Evolutionary conservation across 2,888 invertebrate genomes (phyloP).

Genomic region (Byasa hedistus): DNA sequence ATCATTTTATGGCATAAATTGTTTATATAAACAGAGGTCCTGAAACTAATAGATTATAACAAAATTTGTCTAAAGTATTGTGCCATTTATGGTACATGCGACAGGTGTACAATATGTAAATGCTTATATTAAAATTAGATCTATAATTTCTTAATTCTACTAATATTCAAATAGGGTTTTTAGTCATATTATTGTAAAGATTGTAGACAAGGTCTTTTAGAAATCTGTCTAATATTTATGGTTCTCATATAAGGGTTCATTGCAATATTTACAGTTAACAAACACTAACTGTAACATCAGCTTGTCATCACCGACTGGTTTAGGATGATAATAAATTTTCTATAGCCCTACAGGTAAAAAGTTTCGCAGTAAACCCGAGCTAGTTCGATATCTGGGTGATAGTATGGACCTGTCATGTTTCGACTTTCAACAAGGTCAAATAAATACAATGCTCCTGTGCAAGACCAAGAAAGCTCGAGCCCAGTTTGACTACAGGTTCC

Average conservation of each 20-base stretch:
- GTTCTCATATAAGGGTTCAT: conserved; percentile 39
- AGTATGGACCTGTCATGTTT: conserved; percentile 89
- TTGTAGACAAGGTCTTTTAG: not conserved
- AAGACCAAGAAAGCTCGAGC: conserved; percentile 85
- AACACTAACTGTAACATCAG: conserved; percentile 39
- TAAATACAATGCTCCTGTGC: conserved; percentile 84
- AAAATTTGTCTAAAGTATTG: not conserved
- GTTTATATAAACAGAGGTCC: no score
- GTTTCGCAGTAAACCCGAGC: conserved; percentile 90
- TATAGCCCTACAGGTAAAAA: conserved; percentile 90
- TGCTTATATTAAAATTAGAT: not conserved
- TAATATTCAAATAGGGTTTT: not conserved
- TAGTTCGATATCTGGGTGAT: conserved; percentile 88
- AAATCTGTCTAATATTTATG: conserved; percentile 1
- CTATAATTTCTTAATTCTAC: not conserved
- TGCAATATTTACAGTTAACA: conserved; percentile 34
- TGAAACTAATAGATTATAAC: not conserved
- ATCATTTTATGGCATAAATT: no score
- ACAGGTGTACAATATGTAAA: not conserved
- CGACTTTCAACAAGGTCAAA: conserved; percentile 90
- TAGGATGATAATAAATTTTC: conserved; percentile 68
- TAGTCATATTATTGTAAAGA: not conserved
- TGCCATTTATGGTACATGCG: not conserved
- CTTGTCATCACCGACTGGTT: conserved; percentile 35
- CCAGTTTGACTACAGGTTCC: conserved; percentile 85